A percentile compares a stretch with the other conserved stretches of the same genome.
Evolutionary conservation across 2,797 vertebrate species (phyloP).

Genomic region (Chaenodraco wilsoni): DNA sequence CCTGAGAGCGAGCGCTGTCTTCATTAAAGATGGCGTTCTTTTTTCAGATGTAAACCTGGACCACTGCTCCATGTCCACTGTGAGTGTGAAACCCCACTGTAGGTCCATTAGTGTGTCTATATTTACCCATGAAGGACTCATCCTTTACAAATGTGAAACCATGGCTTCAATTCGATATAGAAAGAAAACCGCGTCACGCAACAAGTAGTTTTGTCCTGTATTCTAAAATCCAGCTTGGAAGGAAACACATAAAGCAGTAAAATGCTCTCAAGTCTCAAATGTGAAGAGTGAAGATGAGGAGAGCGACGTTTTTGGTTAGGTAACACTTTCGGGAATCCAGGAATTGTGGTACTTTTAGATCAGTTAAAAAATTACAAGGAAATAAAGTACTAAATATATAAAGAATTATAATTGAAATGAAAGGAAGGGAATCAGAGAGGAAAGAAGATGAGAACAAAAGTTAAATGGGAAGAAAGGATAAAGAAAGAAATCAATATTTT

Average conservation of each 20-base stretch:
- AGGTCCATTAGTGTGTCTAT: neutral
- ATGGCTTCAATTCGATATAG: neutral
- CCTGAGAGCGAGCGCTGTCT: conserved; percentile 88
- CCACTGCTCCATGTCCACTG: conserved; percentile 90
- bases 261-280: neutral
- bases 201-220: neutral
- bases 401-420: no score
- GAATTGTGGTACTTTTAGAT: neutral
- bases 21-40: conserved; percentile 89
- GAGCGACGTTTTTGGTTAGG: neutral
- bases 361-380: neutral
- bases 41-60: conserved; percentile 88
- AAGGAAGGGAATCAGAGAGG: no score
- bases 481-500: neutral
- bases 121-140: conserved; percentile 4
- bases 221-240: neutral
- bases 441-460: neutral
- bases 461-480: neutral
- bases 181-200: neutral
- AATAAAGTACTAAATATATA: no score
- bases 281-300: neutral
- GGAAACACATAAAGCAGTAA: neutral
- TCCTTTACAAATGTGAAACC: neutral
- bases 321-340: neutral
- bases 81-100: conserved; percentile 63